These are phyloP conservation scores for Phaetusa simplex DNA, from an alignment of 2,113 vertebrate genomes.

Conservation along the genomic window DNA sequence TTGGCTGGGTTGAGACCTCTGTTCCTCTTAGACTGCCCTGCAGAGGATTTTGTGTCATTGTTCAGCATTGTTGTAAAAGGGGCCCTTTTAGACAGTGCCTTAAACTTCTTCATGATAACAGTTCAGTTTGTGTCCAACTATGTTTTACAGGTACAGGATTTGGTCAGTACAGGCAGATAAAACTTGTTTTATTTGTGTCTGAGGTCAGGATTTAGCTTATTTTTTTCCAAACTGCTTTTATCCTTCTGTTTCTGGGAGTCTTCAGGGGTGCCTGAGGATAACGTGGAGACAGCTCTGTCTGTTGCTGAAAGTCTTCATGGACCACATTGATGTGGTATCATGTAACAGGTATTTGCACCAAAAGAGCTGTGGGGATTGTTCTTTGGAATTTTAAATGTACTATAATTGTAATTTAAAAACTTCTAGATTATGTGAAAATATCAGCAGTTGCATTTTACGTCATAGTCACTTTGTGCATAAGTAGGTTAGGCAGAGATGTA, in stretches of 20 bases:
- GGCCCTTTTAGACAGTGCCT: neutral
- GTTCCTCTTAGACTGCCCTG: neutral
- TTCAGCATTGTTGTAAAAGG: neutral
- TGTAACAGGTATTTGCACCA: neutral
- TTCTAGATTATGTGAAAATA: neutral
- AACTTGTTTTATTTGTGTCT: neutral
- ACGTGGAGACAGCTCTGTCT: neutral
- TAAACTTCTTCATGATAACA: neutral
- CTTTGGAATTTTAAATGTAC: neutral
- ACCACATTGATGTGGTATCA: neutral
- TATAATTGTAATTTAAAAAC: neutral
- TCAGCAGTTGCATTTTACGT: neutral
- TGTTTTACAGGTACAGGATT: neutral
- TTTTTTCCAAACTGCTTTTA: neutral
- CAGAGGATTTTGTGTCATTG: neutral
- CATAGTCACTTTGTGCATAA: rapidly evolving
- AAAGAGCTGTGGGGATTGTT: neutral
- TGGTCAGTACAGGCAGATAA: neutral
- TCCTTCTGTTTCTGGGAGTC: neutral
- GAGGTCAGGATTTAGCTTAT: neutral
- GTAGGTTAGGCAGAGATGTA: too few species aligned
- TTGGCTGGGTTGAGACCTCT: neutral
- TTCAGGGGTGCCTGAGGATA: neutral
- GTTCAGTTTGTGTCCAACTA: rapidly evolving
- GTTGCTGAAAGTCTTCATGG: neutral